A percentile compares a stretch with the other conserved stretches of the same genome.
Conservation (phyloP, 2,888 invertebrate species). For the Achlya flavicornis region DNA sequence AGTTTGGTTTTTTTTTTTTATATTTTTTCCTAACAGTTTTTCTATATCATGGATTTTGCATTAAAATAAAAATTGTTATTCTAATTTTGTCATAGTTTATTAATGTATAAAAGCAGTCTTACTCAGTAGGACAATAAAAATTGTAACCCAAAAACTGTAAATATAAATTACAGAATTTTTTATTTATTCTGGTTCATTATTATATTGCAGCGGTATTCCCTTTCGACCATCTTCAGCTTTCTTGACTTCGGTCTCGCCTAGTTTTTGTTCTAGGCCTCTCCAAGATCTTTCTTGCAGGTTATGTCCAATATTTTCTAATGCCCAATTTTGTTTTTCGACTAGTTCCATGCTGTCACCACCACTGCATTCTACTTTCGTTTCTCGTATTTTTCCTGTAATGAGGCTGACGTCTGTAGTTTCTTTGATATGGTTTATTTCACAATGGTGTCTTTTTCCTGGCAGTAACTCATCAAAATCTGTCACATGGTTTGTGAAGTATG, state of each 20-base stretch:
- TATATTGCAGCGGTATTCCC: conserved; percentile 90
- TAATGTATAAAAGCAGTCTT: conserved; percentile 38
- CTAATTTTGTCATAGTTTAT: conserved; percentile 26
- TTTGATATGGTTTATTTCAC: conserved; percentile 67
- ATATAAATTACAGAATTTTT: conserved; percentile 42
- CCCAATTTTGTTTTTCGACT: conserved; percentile 77
- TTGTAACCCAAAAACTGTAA: conserved; percentile 39
- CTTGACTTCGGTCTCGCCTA: conserved; percentile 89
- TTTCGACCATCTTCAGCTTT: conserved; percentile 87
- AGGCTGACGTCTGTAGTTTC: conserved; percentile 87
- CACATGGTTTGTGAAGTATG: conserved; percentile 85
- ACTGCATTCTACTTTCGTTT: conserved; percentile 62
- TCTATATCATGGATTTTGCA: conserved; percentile 17
- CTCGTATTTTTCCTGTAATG: conserved; percentile 88
- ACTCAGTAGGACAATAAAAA: conserved; percentile 27
- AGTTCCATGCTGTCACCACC: conserved; percentile 63
- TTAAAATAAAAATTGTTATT: conserved; percentile 13
- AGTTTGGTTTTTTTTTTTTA: neutral
- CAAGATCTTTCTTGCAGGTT: conserved; percentile 89
- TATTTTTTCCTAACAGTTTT: conserved; percentile 10
- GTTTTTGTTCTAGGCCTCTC: conserved; percentile 93
- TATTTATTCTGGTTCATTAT: conserved; percentile 80
- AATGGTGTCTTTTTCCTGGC: conserved; percentile 84
- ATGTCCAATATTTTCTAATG: conserved; percentile 84
- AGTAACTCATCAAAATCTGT: conserved; percentile 91